Base-by-base conservation (phyloP, 2,113 vertebrate genomes). In the Paralichthys olivaceus region DNA sequence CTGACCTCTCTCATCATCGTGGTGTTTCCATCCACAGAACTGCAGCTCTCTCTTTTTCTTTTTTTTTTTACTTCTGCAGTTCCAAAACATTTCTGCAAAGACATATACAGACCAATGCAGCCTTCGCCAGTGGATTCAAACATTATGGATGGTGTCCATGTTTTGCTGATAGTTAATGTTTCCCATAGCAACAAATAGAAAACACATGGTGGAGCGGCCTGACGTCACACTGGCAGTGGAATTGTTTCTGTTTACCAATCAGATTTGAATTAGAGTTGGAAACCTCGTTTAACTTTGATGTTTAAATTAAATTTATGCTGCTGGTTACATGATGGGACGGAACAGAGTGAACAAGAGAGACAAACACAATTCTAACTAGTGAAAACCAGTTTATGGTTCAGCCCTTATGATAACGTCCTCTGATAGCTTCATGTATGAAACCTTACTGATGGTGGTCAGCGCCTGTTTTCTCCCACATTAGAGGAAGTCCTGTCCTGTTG, bases 401-500 rank as follows among this genome's bases (percentile, higher is more conserved):
- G 55, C 17, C 17, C 43, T 45, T 6, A 17, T 17, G 19, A 60
- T 34, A 49, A 53, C 19, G 23, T 11, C 32, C 37, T 59, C 6
- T 34, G 19, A 45, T 53, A 22, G 49, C 55, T 34, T 47, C 59
- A 60, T 32, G 13, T 45, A 40, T 45, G n/a, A 63, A 53, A 49
- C 34, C 6, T 11, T 7, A 7, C 51, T 67, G 61, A 51, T 28
- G 77, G 66, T 79, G 57, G 64, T 61, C 54, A 49, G 76, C 25
- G 40, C 25, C 60, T 0, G 29, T 58, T 57, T 47, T 73, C 26
- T 19, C 75, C 80, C 69, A 73, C 80, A n/a, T 34, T 57, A 19
- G 45, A 47, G 45, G 82, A 86, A 84, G 86, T 45, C 58, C 32
- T 5, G 58, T 81, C 73, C 67, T 15, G 45, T 17, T 51, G 54